These are phyloP conservation scores for Drosophila gunungcola DNA, from an alignment of 1,140 invertebrate genomes.

Conservation along the genomic window DNA sequence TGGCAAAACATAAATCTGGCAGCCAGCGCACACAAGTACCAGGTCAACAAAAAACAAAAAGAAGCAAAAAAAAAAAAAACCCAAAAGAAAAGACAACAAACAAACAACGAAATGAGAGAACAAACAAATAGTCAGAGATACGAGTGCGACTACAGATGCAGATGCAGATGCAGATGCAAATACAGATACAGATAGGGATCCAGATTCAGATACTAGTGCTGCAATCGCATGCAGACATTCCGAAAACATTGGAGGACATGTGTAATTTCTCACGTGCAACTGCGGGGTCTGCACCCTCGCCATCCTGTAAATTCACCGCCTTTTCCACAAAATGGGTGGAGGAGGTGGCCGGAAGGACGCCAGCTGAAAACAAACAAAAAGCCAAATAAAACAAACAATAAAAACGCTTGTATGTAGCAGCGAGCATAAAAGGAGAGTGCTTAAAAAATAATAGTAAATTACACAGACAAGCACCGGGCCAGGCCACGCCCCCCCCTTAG, in stretches of 20 bases:
- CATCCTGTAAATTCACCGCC: background rate
- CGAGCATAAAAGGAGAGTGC: slow-evolving; percentile 73
- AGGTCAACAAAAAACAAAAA: slow-evolving; percentile 8
- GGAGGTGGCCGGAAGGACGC: slow-evolving; percentile 11
- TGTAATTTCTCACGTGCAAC: slow-evolving; percentile 79
- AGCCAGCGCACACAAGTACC: slow-evolving; percentile 15
- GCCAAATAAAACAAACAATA: slow-evolving; percentile 76
- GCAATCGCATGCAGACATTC: slow-evolving; percentile 48
- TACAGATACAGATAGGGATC: slow-evolving; percentile 13
- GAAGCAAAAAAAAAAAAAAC: slow-evolving; percentile 5
- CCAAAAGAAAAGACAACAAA: slow-evolving; percentile 19
- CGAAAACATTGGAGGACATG: slow-evolving; percentile 72
- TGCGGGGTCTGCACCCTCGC: slow-evolving; percentile 22
- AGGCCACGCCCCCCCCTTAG: slow-evolving; percentile 18
- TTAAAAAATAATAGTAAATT: slow-evolving; percentile 82
- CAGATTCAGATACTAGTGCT: slow-evolving; percentile 27
- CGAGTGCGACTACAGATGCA: slow-evolving; percentile 6
- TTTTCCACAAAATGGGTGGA: background rate
- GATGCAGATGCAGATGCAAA: slow-evolving; percentile 13
- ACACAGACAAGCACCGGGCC: slow-evolving; percentile 58
- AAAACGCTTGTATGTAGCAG: slow-evolving; percentile 51
- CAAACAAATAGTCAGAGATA: slow-evolving; percentile 58
- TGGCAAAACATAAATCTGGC: slow-evolving; percentile 67
- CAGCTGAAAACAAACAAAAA: slow-evolving; percentile 48
- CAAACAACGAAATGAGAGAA: slow-evolving; percentile 34